Evolutionary conservation across 2,113 vertebrate genomes (phyloP).

Genomic region (Gracilinanus agilis): DNA sequence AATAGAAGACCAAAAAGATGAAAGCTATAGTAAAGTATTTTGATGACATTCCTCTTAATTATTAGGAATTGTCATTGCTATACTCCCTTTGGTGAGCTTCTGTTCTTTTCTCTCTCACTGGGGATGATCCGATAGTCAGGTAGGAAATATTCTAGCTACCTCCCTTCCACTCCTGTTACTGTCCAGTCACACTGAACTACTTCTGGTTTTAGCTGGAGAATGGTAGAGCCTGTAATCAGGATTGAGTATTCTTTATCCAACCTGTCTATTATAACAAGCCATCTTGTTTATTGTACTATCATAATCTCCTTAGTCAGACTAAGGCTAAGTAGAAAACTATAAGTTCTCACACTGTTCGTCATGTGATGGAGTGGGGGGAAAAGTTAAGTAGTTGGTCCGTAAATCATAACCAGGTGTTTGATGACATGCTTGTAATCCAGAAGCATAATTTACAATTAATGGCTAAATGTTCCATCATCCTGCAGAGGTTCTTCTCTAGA

Average conservation of each 20-base stretch:
- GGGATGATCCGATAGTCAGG: background rate
- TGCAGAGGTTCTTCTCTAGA: background rate
- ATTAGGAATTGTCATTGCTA: conserved; percentile 32
- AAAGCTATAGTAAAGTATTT: conserved; percentile 1
- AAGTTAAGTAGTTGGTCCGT: background rate
- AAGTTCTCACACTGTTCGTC: background rate
- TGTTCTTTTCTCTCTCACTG: background rate
- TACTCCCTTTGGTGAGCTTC: background rate
- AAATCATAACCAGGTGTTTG: conserved; percentile 3
- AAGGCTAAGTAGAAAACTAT: background rate
- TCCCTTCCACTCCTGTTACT: background rate
- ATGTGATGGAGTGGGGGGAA: background rate
- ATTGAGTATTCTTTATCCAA: background rate
- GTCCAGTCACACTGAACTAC: background rate
- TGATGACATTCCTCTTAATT: background rate
- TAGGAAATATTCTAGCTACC: no score
- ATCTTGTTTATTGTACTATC: background rate
- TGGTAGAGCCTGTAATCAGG: background rate
- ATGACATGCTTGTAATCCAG: background rate
- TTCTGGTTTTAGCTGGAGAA: background rate
- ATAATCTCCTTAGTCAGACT: background rate
- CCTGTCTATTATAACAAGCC: background rate
- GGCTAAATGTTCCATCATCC: background rate
- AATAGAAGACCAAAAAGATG: conserved; percentile 17
- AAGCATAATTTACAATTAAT: background rate